Conservation (phyloP, 1,140 invertebrate genomes). For the Argopecten irradians region DNA sequence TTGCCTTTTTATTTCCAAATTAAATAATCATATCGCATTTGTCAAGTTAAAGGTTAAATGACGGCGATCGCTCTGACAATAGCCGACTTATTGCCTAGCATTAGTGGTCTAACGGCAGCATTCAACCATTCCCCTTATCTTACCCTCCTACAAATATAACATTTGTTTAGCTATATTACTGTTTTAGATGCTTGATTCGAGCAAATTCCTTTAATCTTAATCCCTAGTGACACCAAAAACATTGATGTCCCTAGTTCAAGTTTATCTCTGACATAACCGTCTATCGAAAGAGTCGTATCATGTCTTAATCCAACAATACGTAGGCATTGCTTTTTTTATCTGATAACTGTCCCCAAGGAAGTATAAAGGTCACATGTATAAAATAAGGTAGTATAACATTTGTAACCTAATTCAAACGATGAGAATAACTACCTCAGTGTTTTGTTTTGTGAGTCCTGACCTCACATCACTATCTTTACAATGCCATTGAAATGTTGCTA, state of each 20-base stretch:
- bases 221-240: neutral
- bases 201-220: neutral
- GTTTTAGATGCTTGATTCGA: neutral
- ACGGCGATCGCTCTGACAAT: neutral
- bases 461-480: no score
- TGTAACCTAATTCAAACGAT: neutral
- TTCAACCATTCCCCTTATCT: neutral
- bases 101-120: neutral
- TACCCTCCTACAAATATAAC: neutral
- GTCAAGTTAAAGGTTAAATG: neutral
- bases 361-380: neutral
- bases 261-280: neutral
- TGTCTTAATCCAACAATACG: neutral
- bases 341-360: neutral
- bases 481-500: no score
- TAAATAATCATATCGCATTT: constrained; percentile 1
- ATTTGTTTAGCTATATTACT: neutral
- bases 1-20: constrained; percentile 10
- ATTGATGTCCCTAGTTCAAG: neutral
- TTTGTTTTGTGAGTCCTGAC: no score
- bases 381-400: neutral
- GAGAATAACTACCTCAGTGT: no score
- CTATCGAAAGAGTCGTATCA: neutral
- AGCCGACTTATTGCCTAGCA: neutral
- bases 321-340: neutral